These are phyloP conservation scores for Tolypeutes matacus DNA, from an alignment of 2,797 vertebrate genomes.

Conservation along the genomic window DNA sequence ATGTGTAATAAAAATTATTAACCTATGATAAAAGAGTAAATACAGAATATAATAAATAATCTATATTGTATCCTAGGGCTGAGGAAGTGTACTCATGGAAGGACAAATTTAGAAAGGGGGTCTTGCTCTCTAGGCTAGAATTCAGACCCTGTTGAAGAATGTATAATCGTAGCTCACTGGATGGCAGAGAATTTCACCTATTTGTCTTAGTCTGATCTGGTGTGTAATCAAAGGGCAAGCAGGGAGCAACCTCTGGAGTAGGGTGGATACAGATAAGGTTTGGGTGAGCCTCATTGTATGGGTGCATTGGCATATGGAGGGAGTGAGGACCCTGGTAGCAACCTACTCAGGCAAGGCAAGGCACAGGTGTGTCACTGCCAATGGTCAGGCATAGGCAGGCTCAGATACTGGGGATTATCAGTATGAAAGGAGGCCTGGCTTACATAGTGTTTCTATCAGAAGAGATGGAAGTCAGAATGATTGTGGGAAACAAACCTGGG, in stretches of 20 bases:
- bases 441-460: not conserved
- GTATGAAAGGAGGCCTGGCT: not conserved
- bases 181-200: not conserved
- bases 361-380: not conserved
- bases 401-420: not conserved
- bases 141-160: not conserved
- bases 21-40: not conserved
- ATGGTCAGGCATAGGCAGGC: not conserved
- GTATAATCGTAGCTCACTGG: not conserved
- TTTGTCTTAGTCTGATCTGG: not conserved
- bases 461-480: not conserved
- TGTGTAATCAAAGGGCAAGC: not conserved
- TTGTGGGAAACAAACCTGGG: not conserved
- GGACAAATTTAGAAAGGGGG: not conserved
- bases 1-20: constrained; percentile 7
- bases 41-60: not conserved
- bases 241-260: not conserved
- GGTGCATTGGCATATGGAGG: not conserved
- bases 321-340: not conserved
- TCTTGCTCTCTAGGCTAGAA: not conserved
- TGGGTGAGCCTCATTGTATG: not conserved
- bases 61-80: not conserved
- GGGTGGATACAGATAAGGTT: not conserved
- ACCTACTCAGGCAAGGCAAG: not conserved
- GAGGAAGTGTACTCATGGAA: not conserved